phyloP scores from a whole-genome alignment of 2,113 vertebrate genomes.

The Pygoscelis antarcticus region DNA sequence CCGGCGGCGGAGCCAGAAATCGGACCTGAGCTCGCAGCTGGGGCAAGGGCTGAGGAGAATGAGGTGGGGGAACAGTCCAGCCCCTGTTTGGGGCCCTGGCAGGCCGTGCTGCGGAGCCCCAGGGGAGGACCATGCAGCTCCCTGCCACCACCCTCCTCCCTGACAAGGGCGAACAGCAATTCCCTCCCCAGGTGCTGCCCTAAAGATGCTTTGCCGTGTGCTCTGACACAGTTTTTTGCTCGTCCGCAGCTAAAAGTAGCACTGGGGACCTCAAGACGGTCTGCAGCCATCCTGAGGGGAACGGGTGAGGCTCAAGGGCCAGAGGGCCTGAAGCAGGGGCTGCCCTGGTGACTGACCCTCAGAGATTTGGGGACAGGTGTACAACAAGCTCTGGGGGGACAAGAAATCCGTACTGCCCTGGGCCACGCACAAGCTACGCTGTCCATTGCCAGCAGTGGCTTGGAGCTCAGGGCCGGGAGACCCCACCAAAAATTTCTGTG shows the following conservation, averaged over 20 bases:
- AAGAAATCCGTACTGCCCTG: not conserved
- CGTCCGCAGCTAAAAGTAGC: not conserved
- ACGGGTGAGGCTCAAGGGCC: too few species aligned
- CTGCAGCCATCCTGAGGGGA: not conserved
- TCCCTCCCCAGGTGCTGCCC: not conserved
- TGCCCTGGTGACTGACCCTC: not conserved
- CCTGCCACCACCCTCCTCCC: not conserved
- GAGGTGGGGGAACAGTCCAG: accelerated
- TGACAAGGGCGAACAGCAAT: accelerated
- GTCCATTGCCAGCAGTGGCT: not conserved
- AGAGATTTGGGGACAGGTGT: not conserved
- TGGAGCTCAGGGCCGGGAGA: not conserved
- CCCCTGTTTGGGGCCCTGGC: not conserved
- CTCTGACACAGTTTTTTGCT: not conserved
- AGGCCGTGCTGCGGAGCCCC: not conserved
- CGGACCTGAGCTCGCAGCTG: not conserved
- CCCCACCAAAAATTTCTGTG: not conserved
- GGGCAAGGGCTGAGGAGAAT: not conserved
- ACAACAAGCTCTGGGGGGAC: not conserved
- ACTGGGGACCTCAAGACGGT: not conserved
- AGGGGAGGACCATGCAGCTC: accelerated
- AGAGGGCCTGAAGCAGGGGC: not conserved
- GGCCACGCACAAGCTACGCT: too few species aligned
- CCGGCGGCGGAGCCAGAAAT: too few species aligned
- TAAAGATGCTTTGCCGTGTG: not conserved